A percentile compares a stretch with the other conserved stretches of the same genome.
phyloP scores from a whole-genome alignment of 2,888 invertebrate genomes.

The Molorchus minor region DNA sequence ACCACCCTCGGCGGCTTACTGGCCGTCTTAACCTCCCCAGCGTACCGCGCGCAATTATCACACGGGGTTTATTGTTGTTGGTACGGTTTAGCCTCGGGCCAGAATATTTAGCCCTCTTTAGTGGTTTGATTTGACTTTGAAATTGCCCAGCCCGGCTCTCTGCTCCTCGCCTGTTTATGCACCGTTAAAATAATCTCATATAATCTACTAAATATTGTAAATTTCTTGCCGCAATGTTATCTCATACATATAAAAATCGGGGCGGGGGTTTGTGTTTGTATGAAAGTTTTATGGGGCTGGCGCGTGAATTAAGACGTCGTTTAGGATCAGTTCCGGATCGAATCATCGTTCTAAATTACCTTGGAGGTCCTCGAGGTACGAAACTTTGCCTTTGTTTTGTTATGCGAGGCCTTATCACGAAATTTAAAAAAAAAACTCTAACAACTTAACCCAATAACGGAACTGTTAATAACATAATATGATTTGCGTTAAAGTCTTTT shows the following conservation, averaged over 20 bases:
- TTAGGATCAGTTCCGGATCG: not conserved
- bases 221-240: slow-evolving; percentile 19
- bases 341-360: slow-evolving; percentile 16
- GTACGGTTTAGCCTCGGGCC: slow-evolving; percentile 59
- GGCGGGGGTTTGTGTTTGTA: slow-evolving; percentile 2
- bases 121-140: slow-evolving; percentile 61
- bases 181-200: slow-evolving; percentile 43
- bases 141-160: slow-evolving; percentile 51
- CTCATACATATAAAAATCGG: slow-evolving; percentile 29
- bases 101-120: slow-evolving; percentile 61
- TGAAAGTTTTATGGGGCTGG: slow-evolving; percentile 23
- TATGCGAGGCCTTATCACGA: no score
- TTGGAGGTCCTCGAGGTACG: not conserved
- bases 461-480: no score
- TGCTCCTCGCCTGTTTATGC: slow-evolving; percentile 46
- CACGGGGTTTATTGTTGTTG: slow-evolving; percentile 61
- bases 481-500: no score
- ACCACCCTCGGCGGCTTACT: slow-evolving; percentile 46
- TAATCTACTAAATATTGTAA: slow-evolving; percentile 37
- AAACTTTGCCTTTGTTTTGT: slow-evolving; percentile 25
- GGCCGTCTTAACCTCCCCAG: slow-evolving; percentile 52
- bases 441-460: no score
- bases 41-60: slow-evolving; percentile 58
- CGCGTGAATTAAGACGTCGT: slow-evolving; percentile 4
- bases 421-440: no score